A percentile compares a stretch with the other conserved stretches of the same genome.
phyloP scores from a whole-genome alignment of 2,113 vertebrate species.

The Tachuris rubrigastra region DNA sequence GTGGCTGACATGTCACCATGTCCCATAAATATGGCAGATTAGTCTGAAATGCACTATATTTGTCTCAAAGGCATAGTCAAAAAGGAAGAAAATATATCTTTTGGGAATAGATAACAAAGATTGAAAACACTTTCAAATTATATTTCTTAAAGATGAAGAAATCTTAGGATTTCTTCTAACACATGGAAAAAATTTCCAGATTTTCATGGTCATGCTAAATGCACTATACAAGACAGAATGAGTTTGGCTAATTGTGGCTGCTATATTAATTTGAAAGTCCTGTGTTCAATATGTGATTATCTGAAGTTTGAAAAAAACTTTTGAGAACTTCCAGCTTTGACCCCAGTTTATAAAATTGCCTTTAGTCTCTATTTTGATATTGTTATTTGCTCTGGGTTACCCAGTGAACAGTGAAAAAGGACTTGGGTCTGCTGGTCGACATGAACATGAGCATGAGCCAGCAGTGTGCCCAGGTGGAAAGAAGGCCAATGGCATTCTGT shows the following conservation, averaged over 20 bases:
- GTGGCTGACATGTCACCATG: background rate
- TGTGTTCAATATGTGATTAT: background rate
- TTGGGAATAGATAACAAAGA: background rate
- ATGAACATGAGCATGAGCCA: fast-evolving
- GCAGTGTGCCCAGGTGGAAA: background rate
- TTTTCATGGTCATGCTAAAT: background rate
- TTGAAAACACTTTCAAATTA: background rate
- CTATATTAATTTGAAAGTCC: background rate
- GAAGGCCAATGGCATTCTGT: background rate
- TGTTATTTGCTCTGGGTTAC: background rate
- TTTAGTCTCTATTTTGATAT: background rate
- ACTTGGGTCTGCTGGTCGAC: fast-evolving
- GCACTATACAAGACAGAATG: background rate
- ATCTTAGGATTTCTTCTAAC: background rate
- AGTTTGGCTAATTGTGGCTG: background rate
- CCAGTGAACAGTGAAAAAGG: background rate
- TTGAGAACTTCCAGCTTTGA: background rate
- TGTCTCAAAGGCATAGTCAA: background rate
- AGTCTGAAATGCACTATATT: background rate
- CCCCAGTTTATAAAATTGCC: background rate
- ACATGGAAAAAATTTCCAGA: background rate
- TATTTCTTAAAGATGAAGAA: background rate
- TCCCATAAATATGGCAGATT: background rate
- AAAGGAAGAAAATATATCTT: background rate
- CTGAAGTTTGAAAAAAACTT: background rate